Percentiles rank a stretch among this genome's conserved stretches.
These are phyloP conservation scores for Philotrypesis tridentata DNA, from an alignment of 1,140 invertebrate genomes.

Conservation along the genomic window DNA sequence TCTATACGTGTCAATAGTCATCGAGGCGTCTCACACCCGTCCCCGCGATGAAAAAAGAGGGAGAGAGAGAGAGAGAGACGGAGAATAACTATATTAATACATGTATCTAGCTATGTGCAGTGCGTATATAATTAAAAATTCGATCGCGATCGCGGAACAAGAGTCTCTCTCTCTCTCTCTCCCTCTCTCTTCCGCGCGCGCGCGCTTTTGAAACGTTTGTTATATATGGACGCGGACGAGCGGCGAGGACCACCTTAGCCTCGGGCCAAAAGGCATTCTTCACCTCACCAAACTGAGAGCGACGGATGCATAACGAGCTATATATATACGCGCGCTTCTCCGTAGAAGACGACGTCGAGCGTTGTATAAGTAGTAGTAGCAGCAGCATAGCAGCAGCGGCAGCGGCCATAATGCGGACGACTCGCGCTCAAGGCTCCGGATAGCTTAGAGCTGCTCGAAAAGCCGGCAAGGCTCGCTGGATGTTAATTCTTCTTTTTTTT, in stretches of 20 bases:
- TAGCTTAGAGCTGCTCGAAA: constrained; percentile 23
- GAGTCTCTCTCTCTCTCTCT: not conserved
- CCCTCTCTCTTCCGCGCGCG: no score
- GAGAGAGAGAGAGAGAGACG: not conserved
- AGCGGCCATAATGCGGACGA: no score
- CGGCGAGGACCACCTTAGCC: constrained; percentile 43
- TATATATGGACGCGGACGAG: not conserved
- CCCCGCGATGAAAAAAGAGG: no score
- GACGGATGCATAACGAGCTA: constrained; percentile 23
- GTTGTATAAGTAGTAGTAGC: no score
- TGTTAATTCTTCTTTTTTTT: constrained; percentile 12
- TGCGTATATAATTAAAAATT: constrained; percentile 3
- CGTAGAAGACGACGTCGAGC: constrained; percentile 34
- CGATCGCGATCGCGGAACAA: not conserved
- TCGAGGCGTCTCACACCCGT: not conserved
- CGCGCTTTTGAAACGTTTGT: constrained; percentile 12
- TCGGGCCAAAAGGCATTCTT: constrained; percentile 19
- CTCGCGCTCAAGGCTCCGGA: constrained; percentile 13
- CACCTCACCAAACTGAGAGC: constrained; percentile 1
- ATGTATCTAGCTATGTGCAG: no score
- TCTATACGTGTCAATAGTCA: not conserved
- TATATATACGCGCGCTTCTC: not conserved
- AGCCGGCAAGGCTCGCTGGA: not conserved
- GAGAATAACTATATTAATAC: no score
- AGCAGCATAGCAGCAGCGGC: no score